phyloP scores from a whole-genome alignment of 2,888 invertebrate species.

The Allygus modestus region DNA sequence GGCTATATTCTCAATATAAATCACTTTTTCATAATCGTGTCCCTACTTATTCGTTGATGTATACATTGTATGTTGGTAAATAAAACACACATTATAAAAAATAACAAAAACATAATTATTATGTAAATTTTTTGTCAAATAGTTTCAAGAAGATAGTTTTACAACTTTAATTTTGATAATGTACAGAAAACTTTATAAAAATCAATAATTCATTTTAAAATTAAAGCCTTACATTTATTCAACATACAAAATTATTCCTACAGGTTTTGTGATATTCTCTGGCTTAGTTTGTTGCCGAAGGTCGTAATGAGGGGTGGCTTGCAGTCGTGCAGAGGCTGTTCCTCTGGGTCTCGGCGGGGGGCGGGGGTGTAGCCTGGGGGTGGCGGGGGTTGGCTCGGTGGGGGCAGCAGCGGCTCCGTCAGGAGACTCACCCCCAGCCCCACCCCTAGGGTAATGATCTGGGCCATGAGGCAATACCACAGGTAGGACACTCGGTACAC shows the following conservation, averaged over 20 bases:
- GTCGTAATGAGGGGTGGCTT: neutral
- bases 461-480: slow-evolving; percentile 73
- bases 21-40: too few relatives aligned
- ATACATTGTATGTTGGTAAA: too few relatives aligned
- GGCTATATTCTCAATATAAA: too few relatives aligned
- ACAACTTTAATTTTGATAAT: too few relatives aligned
- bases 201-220: neutral
- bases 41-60: too few relatives aligned
- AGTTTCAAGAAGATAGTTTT: too few relatives aligned
- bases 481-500: slow-evolving; percentile 72
- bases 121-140: too few relatives aligned
- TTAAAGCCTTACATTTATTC: slow-evolving; percentile 25
- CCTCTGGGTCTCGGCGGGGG: neutral
- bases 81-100: too few relatives aligned
- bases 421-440: slow-evolving; percentile 70
- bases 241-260: neutral
- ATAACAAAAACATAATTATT: too few relatives aligned
- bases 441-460: slow-evolving; percentile 70
- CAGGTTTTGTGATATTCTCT: slow-evolving; percentile 7
- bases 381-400: neutral
- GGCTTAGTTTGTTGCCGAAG: slow-evolving; percentile 15
- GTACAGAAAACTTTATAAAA: too few relatives aligned
- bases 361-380: slow-evolving; percentile 29
- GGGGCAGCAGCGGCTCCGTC: slow-evolving; percentile 48
- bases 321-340: slow-evolving; percentile 15